A percentile compares a stretch with the other conserved stretches of the same genome.
Conservation (phyloP, 2,797 vertebrate species). For the Mormyrus proboscirostris region DNA sequence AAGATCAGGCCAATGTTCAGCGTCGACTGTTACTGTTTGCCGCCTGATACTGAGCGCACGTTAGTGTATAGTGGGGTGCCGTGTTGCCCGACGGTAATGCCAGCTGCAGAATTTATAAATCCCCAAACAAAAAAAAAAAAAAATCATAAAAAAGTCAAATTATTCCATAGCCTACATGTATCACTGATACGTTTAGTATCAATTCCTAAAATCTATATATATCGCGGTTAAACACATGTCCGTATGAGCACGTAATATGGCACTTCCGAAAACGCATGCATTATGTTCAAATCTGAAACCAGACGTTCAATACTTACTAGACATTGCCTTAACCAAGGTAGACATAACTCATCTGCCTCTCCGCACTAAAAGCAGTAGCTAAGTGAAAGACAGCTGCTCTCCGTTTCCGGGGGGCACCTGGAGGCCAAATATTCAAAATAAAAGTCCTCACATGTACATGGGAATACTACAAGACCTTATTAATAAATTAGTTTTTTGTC, state of each 20-base stretch:
- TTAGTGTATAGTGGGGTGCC: neutral
- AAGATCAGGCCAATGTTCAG: neutral
- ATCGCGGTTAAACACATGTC: neutral
- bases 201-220: neutral
- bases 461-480: neutral
- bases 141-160: neutral
- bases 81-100: neutral
- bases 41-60: neutral
- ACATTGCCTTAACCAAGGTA: conserved; percentile 50
- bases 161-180: neutral
- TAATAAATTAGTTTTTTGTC: neutral
- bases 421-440: conserved; percentile 16
- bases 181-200: neutral
- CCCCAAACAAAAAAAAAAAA: neutral
- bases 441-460: conserved; percentile 29
- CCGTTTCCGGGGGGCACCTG: neutral
- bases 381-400: neutral
- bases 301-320: conserved; percentile 52
- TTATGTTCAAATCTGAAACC: neutral
- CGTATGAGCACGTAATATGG: neutral
- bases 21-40: neutral
- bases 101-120: neutral
- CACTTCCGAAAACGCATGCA: neutral
- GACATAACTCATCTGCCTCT: conserved; percentile 44
- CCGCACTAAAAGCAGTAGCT: neutral